Percentiles rank a stretch among this genome's conserved stretches.
Evolutionary conservation across 2,797 vertebrate species (phyloP).

Genomic region (Amniataba percoides): DNA sequence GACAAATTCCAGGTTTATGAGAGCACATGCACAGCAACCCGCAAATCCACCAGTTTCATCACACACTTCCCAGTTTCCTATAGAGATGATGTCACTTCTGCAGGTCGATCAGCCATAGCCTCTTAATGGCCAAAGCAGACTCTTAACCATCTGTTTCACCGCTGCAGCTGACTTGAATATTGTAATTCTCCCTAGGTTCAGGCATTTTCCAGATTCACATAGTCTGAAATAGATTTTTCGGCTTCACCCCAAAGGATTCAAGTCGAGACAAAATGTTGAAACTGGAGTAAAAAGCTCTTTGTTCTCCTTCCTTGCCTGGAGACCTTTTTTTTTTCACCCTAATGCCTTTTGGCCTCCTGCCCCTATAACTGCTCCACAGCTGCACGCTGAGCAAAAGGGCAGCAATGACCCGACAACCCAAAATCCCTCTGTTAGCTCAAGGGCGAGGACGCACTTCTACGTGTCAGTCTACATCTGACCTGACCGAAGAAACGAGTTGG

Average conservation of each 20-base stretch:
- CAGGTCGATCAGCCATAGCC: constrained; percentile 38
- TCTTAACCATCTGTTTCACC: constrained; percentile 57
- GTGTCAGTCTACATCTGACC: constrained; percentile 46
- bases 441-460: constrained; percentile 22
- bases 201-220: constrained; percentile 39
- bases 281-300: constrained; percentile 60
- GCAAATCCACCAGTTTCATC: constrained; percentile 36
- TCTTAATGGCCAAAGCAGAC: constrained; percentile 71
- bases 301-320: constrained; percentile 45
- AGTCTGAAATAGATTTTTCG: constrained; percentile 32
- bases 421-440: constrained; percentile 42
- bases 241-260: constrained; percentile 34
- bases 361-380: constrained; percentile 48
- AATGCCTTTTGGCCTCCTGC: constrained; percentile 50
- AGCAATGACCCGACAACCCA: constrained; percentile 36
- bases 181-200: constrained; percentile 12
- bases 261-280: constrained; percentile 49
- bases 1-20: constrained; percentile 39
- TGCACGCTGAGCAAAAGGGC: constrained; percentile 50
- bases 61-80: constrained; percentile 53
- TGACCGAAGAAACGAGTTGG: constrained; percentile 16
- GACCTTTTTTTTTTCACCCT: constrained; percentile 17
- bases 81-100: constrained; percentile 65
- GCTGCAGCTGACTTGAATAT: constrained; percentile 48
- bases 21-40: constrained; percentile 27